Percentiles rank a stretch among this genome's conserved stretches.
Evolutionary conservation across 1,140 invertebrate species (phyloP).

Genomic region (Aleiodes sp.): DNA sequence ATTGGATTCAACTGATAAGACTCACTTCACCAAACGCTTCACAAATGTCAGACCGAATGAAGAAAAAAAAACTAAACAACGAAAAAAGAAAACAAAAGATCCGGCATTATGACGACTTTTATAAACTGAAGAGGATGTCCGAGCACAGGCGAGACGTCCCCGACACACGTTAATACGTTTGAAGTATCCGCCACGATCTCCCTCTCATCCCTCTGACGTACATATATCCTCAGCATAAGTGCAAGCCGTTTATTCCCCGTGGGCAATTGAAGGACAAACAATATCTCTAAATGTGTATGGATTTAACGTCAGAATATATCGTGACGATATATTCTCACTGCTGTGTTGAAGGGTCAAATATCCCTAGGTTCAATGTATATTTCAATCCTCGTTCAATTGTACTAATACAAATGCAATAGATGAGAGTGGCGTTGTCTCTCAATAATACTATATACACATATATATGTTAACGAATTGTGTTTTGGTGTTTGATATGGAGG

Average conservation of each 20-base stretch:
- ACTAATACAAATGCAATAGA: not conserved
- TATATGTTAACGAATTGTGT: too few relatives aligned
- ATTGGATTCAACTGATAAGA: too few relatives aligned
- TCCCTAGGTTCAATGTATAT: not conserved
- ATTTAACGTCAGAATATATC: conserved; percentile 12
- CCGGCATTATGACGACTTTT: not conserved
- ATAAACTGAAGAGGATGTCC: conserved; percentile 7
- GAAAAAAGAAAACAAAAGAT: too few relatives aligned
- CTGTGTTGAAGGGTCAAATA: conserved; percentile 11
- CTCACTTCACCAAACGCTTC: not conserved
- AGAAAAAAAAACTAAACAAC: too few relatives aligned
- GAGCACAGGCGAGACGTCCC: conserved; percentile 6
- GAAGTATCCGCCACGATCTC: not conserved
- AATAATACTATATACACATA: conserved; percentile 6
- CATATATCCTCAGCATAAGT: conserved; percentile 2
- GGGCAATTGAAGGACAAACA: conserved; percentile 6
- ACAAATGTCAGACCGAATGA: not conserved
- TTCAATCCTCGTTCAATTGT: not conserved
- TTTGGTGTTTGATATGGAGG: too few relatives aligned
- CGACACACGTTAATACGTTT: conserved; percentile 6
- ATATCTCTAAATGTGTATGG: not conserved
- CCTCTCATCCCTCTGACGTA: not conserved
- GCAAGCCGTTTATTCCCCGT: not conserved
- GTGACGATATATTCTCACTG: not conserved
- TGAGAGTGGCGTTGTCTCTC: not conserved